Conservation (phyloP, 2,113 vertebrate species). For the Salvelinus fontinalis region DNA sequence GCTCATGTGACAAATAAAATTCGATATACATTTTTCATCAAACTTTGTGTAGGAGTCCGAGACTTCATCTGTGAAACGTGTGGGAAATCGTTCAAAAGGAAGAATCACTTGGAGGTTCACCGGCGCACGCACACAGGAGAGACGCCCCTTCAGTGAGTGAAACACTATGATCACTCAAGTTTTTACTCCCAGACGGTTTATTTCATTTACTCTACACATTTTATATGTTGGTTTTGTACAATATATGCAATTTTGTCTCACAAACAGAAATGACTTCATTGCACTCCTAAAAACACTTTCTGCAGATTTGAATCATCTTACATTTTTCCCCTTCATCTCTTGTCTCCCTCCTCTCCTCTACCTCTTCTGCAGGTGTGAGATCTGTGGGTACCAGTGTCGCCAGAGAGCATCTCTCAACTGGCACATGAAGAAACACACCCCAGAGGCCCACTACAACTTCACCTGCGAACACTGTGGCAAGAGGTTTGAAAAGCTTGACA, state of each 20-base stretch:
- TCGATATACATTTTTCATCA: not conserved
- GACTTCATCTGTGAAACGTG: constrained; percentile 93
- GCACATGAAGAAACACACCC: constrained; percentile 93
- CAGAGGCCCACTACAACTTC: constrained; percentile 87
- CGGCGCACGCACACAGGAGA: constrained; percentile 89
- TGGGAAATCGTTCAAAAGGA: constrained; percentile 92
- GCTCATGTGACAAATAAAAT: too few species aligned
- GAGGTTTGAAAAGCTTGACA: constrained; percentile 89
- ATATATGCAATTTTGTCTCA: not conserved
- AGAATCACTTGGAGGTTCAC: constrained; percentile 93
- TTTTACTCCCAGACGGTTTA: not conserved
- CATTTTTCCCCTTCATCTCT: not conserved
- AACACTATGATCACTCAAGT: not conserved
- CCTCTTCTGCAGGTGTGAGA: constrained; percentile 80
- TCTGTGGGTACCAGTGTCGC: constrained; percentile 92
- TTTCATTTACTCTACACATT: not conserved
- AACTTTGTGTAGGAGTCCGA: constrained; percentile 73
- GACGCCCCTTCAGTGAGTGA: constrained; percentile 87
- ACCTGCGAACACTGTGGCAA: constrained; percentile 89
- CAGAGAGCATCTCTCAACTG: constrained; percentile 92
- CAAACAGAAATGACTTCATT: not conserved
- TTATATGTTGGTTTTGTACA: not conserved
- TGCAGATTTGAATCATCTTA: too few species aligned
- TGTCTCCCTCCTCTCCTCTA: not conserved
- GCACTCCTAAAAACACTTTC: not conserved